Evolutionary conservation across 2,797 vertebrate species (phyloP).

Genomic region (Morelia viridis): DNA sequence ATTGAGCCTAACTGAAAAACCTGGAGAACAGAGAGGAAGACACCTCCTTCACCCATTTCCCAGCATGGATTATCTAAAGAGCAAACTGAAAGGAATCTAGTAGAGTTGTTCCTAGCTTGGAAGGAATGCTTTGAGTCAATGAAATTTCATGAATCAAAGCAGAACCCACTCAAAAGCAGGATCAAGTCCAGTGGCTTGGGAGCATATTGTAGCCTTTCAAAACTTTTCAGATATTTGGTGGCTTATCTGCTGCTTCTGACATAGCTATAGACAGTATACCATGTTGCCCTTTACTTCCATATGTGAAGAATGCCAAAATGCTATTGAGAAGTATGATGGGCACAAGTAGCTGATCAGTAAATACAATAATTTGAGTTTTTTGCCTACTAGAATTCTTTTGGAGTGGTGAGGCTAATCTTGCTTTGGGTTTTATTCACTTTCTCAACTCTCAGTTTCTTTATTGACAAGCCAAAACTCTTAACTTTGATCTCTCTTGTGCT

Average conservation of each 20-base stretch:
- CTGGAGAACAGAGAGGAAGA: not conserved
- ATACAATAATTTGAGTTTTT: no score
- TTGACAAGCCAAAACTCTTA: no score
- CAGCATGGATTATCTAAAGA: not conserved
- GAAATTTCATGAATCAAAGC: not conserved
- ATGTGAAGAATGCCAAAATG: not conserved
- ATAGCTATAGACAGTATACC: not conserved
- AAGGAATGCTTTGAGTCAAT: not conserved
- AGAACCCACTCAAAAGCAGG: not conserved
- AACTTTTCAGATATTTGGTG: not conserved
- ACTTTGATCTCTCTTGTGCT: not conserved
- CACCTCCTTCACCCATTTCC: not conserved
- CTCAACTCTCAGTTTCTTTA: no score
- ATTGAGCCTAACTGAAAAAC: not conserved
- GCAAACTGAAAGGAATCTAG: not conserved
- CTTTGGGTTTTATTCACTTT: no score
- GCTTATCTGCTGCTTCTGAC: not conserved
- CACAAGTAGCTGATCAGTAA: no score
- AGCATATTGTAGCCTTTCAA: not conserved
- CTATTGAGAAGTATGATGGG: not conserved
- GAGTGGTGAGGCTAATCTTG: no score
- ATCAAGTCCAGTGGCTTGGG: not conserved
- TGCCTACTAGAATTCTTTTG: no score
- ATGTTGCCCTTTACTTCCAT: not conserved
- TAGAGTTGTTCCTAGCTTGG: not conserved